Base-by-base conservation (phyloP, 2,113 vertebrate species). In the Ptyas mucosa region DNA sequence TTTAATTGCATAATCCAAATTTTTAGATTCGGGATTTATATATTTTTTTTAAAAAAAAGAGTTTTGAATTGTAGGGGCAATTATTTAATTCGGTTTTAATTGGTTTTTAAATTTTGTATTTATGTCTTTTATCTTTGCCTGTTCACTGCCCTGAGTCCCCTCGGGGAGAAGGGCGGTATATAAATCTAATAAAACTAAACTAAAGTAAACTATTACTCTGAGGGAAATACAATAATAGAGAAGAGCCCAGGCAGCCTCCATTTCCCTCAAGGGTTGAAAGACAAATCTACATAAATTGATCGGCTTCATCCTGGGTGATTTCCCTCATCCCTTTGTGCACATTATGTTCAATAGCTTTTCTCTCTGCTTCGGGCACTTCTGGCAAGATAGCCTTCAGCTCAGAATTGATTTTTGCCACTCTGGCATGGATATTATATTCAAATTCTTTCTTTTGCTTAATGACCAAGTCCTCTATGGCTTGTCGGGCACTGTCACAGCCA, bases 351-450 rank as follows among this genome's bases (percentile, higher is more conserved):
- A 94, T 91, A 3, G 89, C 88, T 18, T 91, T 95, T 18, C 43
- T 87, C 64, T 96, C 43, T n/a, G 92, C 61, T 61, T 94, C 93
- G 69, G 92, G n/a, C 57, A 81, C 85, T 92, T 95, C 29, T 0
- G 95, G 94, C 43, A 96, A 92, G 87, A 92, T 87, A 54, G 94
- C 69, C 24, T 91, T 90, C 57, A 96, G 85, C 93, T 95, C 95
- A 8, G 20, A 61, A 15, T 94, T 58, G 52, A 96, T 96, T 75
- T 39, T 92, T 24, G 94, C 81, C 7, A 91, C 53, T 94, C 95
- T 96, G 54, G 29, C 57, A 23, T 52, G 55, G 52, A 93, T 89
- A n/a, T 93, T 94, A 1, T 5, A 54, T 26, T 97, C 94, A 91
- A 95, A 96, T 3, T 94, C 88, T 2, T 81, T 21, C 81, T 96